Base-by-base conservation (phyloP, 2,888 invertebrate species). In the Gymnoscelis rufifasciata region DNA sequence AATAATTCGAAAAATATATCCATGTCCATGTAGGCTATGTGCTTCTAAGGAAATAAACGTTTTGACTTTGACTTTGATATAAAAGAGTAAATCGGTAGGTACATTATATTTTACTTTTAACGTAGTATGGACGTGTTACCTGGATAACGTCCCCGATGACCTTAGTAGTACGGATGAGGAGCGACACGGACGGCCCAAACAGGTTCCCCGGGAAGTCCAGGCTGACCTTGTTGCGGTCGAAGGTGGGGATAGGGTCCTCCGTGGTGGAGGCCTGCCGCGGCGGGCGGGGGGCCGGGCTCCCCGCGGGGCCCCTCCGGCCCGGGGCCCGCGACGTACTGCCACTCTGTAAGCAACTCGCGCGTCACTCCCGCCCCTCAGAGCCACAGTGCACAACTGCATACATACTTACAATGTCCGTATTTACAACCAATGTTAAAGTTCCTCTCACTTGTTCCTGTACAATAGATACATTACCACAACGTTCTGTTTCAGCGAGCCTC, bases 111-210 rank as follows among this genome's bases (percentile, higher is more conserved):
- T n/a, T n/a, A 26, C 26, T 8, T 26, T 7, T 7, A 26, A 7
- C 8, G 26, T 6, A 7, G 26, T 26, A 7, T 26, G 8, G 4
- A 7, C 2, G 4, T 26, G 26, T 10, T n/a, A 93, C 93, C 83
- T 92, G 90, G 62, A 93, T 91, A 47, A 92, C 89, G 64, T 90
- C 91, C 27, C 92, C 92, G 61, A 92, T 73, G 52, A 92, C 78
- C 68, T 91, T 92, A 73, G 92, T 93, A 61, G 92, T 80, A 57
- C 89, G 89, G 62, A 92, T 92, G 57, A 93, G 84, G 38, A 93
- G 82, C 47, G 90, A 90, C 73, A 93, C 93, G 68, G 92, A 91
- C 8, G 91, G 90, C 38, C 92, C 92, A 75, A 93, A 91, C 60
- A 92, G 82, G 68, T 79, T 84, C 51, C 91, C 89, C 51, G 93